A percentile compares a stretch with the other conserved stretches of the same genome.
Conservation (phyloP, 35 echinoderm and acorn worm species). For the Ophioderma brevispina region DNA sequence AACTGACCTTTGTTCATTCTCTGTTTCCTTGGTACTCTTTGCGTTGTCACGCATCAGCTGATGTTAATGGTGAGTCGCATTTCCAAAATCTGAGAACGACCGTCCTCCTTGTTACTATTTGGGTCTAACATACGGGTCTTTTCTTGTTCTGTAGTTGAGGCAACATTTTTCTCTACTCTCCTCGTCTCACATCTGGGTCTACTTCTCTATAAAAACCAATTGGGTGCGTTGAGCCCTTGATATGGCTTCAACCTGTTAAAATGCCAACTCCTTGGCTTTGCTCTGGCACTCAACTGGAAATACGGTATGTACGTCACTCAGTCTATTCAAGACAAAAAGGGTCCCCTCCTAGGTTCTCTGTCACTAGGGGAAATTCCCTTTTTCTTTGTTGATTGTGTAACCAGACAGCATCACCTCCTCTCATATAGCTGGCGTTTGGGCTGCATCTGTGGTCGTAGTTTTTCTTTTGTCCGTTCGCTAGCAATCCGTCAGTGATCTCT, state of each 20-base stretch:
- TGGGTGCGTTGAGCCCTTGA: slow-evolving; percentile 27
- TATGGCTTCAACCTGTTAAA: slow-evolving; percentile 39
- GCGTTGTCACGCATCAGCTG: too few relatives aligned
- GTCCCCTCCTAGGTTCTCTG: slow-evolving; percentile 48
- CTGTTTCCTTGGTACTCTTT: too few relatives aligned
- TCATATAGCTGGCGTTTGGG: not conserved
- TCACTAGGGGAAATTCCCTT: slow-evolving; percentile 37
- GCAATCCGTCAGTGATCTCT: slow-evolving; percentile 12
- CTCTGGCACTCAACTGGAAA: slow-evolving; percentile 12
- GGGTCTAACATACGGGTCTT: too few relatives aligned
- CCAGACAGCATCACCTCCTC: slow-evolving; percentile 26
- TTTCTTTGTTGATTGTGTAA: slow-evolving; percentile 12
- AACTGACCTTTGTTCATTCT: too few relatives aligned
- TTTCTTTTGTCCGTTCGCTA: not conserved
- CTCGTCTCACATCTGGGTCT: too few relatives aligned
- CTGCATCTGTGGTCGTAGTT: slow-evolving; percentile 6
- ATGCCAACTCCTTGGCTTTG: slow-evolving; percentile 41
- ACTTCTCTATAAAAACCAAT: not conserved
- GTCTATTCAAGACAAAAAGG: slow-evolving; percentile 3
- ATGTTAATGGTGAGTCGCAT: too few relatives aligned
- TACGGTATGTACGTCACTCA: slow-evolving; percentile 58
- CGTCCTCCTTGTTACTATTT: too few relatives aligned
- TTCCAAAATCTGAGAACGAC: too few relatives aligned
- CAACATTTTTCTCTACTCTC: too few relatives aligned
- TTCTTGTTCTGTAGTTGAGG: too few relatives aligned